Evolutionary conservation across 2,113 vertebrate species (phyloP).

Genomic region (Naja naja): DNA sequence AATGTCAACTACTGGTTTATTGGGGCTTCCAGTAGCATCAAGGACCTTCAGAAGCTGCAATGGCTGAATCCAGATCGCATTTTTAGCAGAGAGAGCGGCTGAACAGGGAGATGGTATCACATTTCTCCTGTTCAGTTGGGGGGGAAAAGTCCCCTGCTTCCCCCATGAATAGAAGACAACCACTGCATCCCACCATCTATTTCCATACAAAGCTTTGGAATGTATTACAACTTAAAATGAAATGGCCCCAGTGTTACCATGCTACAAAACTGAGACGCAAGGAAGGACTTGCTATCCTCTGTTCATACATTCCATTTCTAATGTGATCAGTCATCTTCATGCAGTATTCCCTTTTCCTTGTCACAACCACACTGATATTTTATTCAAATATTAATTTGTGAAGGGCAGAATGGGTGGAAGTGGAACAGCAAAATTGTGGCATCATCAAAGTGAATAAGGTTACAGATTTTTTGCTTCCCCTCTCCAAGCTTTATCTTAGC

Average conservation of each 20-base stretch:
- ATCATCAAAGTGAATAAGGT: neutral
- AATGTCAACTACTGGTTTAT: neutral
- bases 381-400: neutral
- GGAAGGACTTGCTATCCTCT: neutral
- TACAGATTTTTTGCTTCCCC: neutral
- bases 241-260: neutral
- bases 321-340: neutral
- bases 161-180: neutral
- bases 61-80: neutral
- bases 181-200: neutral
- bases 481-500: too few relatives aligned
- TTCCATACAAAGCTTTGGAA: neutral
- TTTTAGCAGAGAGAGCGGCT: neutral
- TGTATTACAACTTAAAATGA: neutral
- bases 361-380: neutral
- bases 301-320: neutral
- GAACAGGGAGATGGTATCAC: neutral
- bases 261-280: neutral
- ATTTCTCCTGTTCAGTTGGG: neutral
- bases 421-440: neutral
- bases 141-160: neutral
- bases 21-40: neutral
- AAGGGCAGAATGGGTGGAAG: neutral
- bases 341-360: neutral
- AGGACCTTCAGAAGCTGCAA: neutral